A percentile compares a stretch with the other conserved stretches of the same genome.
Conservation (phyloP, 2,797 vertebrate species). For the Moxostoma hubbsi region DNA sequence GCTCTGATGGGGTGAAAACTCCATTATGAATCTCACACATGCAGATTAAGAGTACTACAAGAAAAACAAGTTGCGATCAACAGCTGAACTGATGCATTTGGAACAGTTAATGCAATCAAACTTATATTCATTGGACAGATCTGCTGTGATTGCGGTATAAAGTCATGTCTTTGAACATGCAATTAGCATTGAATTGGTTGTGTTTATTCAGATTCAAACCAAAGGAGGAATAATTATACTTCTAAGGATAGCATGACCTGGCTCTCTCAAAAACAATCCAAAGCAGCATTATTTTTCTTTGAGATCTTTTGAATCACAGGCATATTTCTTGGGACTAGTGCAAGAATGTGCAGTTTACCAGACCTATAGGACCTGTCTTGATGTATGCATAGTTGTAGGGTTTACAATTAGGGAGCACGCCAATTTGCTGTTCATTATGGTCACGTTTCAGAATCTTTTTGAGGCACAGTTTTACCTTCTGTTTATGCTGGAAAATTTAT, state of each 20-base stretch:
- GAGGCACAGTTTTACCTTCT: no score
- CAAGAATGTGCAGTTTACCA: neutral
- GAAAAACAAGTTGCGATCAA: neutral
- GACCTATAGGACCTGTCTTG: neutral
- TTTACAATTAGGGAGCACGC: neutral
- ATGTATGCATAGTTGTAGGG: neutral
- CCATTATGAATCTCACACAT: constrained; percentile 21
- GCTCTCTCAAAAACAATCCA: constrained; percentile 24
- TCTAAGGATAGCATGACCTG: constrained; percentile 25
- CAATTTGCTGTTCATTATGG: neutral
- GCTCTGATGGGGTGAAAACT: constrained; percentile 38
- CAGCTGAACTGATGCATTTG: constrained; percentile 13
- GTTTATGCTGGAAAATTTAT: neutral
- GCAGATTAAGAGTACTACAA: neutral
- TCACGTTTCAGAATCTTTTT: neutral
- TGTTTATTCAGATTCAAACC: constrained; percentile 24
- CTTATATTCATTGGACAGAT: constrained; percentile 12
- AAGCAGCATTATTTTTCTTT: constrained; percentile 23
- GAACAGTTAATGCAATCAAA: constrained; percentile 1
- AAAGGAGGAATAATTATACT: constrained; percentile 21
- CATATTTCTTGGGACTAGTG: constrained; percentile 4
- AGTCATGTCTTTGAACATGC: neutral
- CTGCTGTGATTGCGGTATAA: neutral
- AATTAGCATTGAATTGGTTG: constrained; percentile 9
- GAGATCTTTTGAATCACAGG: constrained; percentile 32